Evolutionary conservation across 64 coral and sea anemone genomes (phyloP).

Genomic region (Dendrophyllia cribrosa): DNA sequence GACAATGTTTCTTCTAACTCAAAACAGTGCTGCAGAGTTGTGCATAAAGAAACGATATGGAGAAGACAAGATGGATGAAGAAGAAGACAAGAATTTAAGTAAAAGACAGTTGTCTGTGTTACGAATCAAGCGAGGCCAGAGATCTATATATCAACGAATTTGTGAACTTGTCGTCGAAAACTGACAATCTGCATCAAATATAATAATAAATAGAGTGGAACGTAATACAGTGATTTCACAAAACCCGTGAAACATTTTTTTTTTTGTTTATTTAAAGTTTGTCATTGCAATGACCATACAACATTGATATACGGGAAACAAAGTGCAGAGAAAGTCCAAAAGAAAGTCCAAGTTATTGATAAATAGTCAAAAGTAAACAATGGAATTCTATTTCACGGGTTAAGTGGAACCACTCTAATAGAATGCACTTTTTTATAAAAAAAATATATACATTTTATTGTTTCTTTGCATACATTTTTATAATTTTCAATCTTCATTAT

Average conservation of each 20-base stretch:
- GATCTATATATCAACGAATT: constrained; percentile 34
- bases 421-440: background rate
- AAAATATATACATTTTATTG: background rate
- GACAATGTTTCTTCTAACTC: background rate
- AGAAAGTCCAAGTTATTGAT: no score
- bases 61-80: background rate
- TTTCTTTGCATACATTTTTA: background rate
- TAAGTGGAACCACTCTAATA: no score
- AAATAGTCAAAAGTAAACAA: no score
- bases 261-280: no score
- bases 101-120: constrained; percentile 11
- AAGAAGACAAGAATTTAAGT: background rate
- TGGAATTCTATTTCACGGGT: no score
- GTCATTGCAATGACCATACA: no score
- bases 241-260: no score
- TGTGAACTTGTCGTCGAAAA: constrained; percentile 4
- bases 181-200: background rate
- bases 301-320: no score
- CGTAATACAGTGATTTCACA: no score
- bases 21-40: constrained; percentile 20
- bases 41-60: constrained; percentile 26
- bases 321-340: no score
- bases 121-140: constrained; percentile 20
- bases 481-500: background rate
- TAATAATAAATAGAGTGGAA: background rate